These are phyloP conservation scores for Phymorhynchus buccinoides DNA, from an alignment of 1,140 invertebrate genomes.

Conservation along the genomic window DNA sequence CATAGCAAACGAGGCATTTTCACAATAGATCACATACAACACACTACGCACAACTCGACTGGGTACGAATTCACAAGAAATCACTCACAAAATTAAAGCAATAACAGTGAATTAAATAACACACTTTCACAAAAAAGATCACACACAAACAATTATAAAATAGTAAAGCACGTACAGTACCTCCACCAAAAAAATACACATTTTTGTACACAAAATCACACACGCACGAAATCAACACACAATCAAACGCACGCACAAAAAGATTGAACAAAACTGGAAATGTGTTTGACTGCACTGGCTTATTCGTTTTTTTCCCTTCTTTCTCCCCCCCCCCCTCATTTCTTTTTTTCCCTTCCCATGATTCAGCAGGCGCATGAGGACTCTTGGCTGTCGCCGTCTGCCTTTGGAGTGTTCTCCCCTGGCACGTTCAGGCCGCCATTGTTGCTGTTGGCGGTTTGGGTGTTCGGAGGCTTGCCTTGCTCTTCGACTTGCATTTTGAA, in stretches of 20 bases:
- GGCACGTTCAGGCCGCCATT: conserved; percentile 23
- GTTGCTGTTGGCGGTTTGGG: not conserved
- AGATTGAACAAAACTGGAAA: not conserved
- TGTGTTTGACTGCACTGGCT: not conserved
- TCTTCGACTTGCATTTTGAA: conserved; percentile 65
- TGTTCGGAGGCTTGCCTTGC: conserved; percentile 21
- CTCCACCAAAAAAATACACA: no score
- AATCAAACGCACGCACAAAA: no score
- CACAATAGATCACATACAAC: not conserved
- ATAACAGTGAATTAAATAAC: no score
- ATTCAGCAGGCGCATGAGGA: not conserved
- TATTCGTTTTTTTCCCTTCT: not conserved
- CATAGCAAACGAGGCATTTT: not conserved
- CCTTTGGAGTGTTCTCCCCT: not conserved
- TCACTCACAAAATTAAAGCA: no score
- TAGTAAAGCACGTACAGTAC: no score
- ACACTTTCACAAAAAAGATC: no score
- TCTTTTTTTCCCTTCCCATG: not conserved
- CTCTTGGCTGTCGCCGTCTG: not conserved
- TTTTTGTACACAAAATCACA: no score
- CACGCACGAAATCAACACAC: no score
- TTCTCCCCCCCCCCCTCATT: not conserved
- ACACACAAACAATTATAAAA: no score
- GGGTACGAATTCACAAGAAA: no score
- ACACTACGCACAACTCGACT: not conserved